These are phyloP conservation scores for Ectemnius cavifrons DNA, from an alignment of 2,888 invertebrate genomes.

Conservation along the genomic window DNA sequence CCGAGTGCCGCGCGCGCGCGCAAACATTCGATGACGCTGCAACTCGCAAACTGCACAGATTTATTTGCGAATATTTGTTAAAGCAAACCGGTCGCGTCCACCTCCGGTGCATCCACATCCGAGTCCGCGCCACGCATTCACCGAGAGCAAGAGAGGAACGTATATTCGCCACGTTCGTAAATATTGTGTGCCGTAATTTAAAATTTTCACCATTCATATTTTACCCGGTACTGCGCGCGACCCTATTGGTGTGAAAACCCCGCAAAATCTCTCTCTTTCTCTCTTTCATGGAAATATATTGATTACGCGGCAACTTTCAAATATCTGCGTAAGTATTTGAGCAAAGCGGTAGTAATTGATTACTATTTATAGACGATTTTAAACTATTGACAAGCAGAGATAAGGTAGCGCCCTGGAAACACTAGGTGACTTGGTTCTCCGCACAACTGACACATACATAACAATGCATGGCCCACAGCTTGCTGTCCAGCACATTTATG, in stretches of 20 bases:
- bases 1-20: conserved; percentile 12
- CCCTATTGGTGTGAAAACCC: no score
- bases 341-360: conserved; percentile 44
- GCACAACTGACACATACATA: background rate
- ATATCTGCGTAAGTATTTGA: conserved; percentile 54
- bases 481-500: conserved; percentile 57
- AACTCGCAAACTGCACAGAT: conserved; percentile 36
- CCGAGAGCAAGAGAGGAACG: no score
- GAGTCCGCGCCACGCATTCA: background rate
- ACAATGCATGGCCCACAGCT: conserved; percentile 1
- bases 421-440: no score
- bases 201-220: conserved; percentile 54
- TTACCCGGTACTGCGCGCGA: conserved; percentile 20
- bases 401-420: background rate
- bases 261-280: no score
- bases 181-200: conserved; percentile 48
- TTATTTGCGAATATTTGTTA: conserved; percentile 43
- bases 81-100: conserved; percentile 23
- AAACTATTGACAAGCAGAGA: conserved; percentile 30
- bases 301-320: conserved; percentile 21
- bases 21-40: conserved; percentile 33
- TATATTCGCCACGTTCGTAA: conserved; percentile 16
- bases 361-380: conserved; percentile 32
- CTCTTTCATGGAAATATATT: conserved; percentile 21
- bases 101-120: conserved; percentile 6